phyloP scores from a whole-genome alignment of 2,888 invertebrate species.

The Atethmia centrago region DNA sequence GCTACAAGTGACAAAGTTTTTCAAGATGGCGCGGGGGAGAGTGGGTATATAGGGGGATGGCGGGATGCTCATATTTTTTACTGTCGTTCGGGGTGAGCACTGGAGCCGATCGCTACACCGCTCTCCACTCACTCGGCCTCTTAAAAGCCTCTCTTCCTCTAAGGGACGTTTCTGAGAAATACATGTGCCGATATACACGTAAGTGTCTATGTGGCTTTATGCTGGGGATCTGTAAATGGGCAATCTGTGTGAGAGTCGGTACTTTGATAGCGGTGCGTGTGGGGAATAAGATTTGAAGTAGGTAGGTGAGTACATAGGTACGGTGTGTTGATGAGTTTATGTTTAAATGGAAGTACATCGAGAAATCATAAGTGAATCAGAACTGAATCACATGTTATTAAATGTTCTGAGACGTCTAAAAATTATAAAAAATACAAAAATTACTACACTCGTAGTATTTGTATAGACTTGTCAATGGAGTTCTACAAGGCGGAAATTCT shows the following conservation, averaged over 20 bases:
- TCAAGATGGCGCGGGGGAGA: slow-evolving; percentile 87
- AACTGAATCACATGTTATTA: neutral
- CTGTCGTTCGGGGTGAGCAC: slow-evolving; percentile 90
- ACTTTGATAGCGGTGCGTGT: slow-evolving; percentile 67
- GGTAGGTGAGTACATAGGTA: slow-evolving; percentile 5
- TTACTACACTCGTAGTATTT: neutral
- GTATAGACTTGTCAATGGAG: neutral
- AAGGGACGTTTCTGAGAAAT: slow-evolving; percentile 83
- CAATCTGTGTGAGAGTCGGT: slow-evolving; percentile 71
- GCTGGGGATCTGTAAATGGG: slow-evolving; percentile 74
- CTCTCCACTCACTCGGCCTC: slow-evolving; percentile 89
- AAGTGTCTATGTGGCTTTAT: slow-evolving; percentile 81
- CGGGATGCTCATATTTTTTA: slow-evolving; percentile 90
- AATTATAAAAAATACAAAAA: neutral
- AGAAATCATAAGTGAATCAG: neutral
- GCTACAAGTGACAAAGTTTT: slow-evolving; percentile 90
- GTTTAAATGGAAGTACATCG: neutral
- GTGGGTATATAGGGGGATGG: slow-evolving; percentile 81
- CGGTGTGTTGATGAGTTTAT: slow-evolving; percentile 12
- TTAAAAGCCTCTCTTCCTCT: slow-evolving; percentile 86
- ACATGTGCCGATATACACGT: slow-evolving; percentile 81
- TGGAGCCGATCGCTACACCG: slow-evolving; percentile 89
- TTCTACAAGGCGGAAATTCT: neutral
- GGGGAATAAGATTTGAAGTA: slow-evolving; percentile 57
- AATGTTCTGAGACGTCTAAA: neutral